These are phyloP conservation scores for Saccostrea cuccullata DNA, from an alignment of 1,140 invertebrate genomes.

Conservation along the genomic window DNA sequence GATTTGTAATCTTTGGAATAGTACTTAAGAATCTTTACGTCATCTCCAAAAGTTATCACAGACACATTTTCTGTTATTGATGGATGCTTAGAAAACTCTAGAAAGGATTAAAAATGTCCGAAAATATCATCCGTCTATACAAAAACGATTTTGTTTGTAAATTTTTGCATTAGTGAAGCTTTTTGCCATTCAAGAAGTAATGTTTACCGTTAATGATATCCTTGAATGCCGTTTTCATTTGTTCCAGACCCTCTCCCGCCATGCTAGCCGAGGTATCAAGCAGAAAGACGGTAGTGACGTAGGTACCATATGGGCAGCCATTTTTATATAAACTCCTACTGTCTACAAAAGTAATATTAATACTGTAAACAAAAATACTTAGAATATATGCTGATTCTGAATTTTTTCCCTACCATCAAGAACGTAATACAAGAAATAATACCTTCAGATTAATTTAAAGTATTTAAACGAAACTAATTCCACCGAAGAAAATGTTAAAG, in stretches of 20 bases:
- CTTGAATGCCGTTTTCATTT: constrained; percentile 26
- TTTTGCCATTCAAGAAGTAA: not conserved
- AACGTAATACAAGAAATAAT: no score
- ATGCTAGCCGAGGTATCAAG: constrained; percentile 50
- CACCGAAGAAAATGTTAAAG: no score
- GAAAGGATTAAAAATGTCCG: not conserved
- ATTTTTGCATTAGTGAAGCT: not conserved
- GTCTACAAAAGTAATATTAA: not conserved
- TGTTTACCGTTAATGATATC: not conserved
- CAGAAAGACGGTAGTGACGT: constrained; percentile 41
- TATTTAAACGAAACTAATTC: no score
- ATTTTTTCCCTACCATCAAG: no score
- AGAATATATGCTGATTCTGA: no score
- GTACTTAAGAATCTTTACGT: not conserved
- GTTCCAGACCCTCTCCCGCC: constrained; percentile 34
- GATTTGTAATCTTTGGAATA: not conserved
- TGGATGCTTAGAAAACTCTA: constrained; percentile 20
- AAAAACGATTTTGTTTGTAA: not conserved
- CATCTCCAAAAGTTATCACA: not conserved
- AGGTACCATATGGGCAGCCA: not conserved
- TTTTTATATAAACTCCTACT: not conserved
- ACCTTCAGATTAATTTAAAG: no score
- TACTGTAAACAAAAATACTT: no score
- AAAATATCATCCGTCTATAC: not conserved
- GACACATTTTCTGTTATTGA: not conserved